Evolutionary conservation across 1,140 invertebrate species (phyloP).

Genomic region (Brachionus angularis): DNA sequence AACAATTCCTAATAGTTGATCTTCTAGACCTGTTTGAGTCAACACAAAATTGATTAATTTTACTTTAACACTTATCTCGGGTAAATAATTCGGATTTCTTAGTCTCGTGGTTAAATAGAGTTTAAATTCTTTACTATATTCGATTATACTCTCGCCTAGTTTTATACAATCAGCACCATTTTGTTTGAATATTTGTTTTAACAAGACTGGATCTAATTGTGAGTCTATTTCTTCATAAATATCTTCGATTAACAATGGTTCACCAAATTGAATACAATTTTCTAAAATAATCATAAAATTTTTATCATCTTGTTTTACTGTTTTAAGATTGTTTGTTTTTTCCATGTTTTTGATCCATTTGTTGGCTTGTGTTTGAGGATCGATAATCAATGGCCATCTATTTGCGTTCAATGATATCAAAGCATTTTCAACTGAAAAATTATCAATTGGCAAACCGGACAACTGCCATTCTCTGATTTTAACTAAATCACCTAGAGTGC

Average conservation of each 20-base stretch:
- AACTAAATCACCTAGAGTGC: slow-evolving; percentile 55
- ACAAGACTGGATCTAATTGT: slow-evolving; percentile 54
- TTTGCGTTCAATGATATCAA: slow-evolving; percentile 55
- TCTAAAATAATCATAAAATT: slow-evolving; percentile 55
- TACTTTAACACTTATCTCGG: slow-evolving; percentile 58
- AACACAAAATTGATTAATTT: slow-evolving; percentile 59
- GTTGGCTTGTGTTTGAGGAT: slow-evolving; percentile 58
- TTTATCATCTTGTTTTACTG: slow-evolving; percentile 54
- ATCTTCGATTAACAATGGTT: slow-evolving; percentile 58
- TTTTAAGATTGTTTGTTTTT: slow-evolving; percentile 54
- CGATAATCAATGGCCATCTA: slow-evolving; percentile 59
- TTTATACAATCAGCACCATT: slow-evolving; percentile 49
- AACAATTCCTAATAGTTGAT: slow-evolving; percentile 58
- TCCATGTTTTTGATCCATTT: slow-evolving; percentile 60
- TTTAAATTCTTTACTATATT: slow-evolving; percentile 57
- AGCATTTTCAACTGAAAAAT: slow-evolving; percentile 59
- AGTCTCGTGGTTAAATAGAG: slow-evolving; percentile 58
- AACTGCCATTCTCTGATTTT: slow-evolving; percentile 58
- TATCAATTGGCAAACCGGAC: slow-evolving; percentile 57
- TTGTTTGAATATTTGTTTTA: slow-evolving; percentile 54
- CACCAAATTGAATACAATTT: slow-evolving; percentile 59
- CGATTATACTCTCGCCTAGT: slow-evolving; percentile 55
- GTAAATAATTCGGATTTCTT: slow-evolving; percentile 58
- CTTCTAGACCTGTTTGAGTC: slow-evolving; percentile 56
- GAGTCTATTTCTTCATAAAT: slow-evolving; percentile 57